phyloP scores from a whole-genome alignment of 1,140 invertebrate genomes.

The Zaprionus lachaisei region DNA sequence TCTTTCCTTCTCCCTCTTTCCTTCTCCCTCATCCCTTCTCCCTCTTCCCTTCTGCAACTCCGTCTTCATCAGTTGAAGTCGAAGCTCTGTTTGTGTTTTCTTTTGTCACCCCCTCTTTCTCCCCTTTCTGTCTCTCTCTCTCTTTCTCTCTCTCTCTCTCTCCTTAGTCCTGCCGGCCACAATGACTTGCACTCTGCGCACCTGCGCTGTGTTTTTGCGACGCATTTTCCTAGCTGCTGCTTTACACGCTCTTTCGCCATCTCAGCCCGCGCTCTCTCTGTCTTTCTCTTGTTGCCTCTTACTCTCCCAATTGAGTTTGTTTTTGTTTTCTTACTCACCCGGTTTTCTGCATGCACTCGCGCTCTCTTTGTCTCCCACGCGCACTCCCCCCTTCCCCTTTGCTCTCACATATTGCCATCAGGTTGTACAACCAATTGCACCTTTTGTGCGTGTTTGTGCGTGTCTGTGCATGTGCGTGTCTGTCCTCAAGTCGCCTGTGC shows the following conservation, averaged over 20 bases:
- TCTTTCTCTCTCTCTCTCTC: neutral
- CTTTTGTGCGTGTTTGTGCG: constrained; percentile 5
- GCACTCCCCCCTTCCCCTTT: constrained; percentile 2
- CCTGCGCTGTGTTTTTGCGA: constrained; percentile 75
- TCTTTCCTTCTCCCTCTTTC: neutral
- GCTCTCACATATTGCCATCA: neutral
- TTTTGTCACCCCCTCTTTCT: neutral
- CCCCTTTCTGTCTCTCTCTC: neutral
- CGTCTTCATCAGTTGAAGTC: no score
- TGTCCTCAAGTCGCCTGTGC: neutral
- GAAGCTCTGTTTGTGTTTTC: neutral
- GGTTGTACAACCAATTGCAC: constrained; percentile 5
- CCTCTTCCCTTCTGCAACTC: no score
- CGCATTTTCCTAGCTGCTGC: constrained; percentile 64
- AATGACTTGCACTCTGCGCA: constrained; percentile 55
- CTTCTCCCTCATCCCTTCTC: neutral
- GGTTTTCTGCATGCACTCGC: constrained; percentile 43
- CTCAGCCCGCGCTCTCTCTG: constrained; percentile 24
- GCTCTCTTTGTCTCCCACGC: constrained; percentile 1
- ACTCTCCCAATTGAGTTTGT: constrained; percentile 32
- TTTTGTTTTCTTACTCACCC: constrained; percentile 61
- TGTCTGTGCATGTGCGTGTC: constrained; percentile 15
- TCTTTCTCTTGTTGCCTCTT: constrained; percentile 2
- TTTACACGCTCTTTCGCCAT: constrained; percentile 62
- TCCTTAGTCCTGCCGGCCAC: constrained; percentile 22